phyloP scores from a whole-genome alignment of 2,113 vertebrate genomes.

The Cheirogaleus medius region DNA sequence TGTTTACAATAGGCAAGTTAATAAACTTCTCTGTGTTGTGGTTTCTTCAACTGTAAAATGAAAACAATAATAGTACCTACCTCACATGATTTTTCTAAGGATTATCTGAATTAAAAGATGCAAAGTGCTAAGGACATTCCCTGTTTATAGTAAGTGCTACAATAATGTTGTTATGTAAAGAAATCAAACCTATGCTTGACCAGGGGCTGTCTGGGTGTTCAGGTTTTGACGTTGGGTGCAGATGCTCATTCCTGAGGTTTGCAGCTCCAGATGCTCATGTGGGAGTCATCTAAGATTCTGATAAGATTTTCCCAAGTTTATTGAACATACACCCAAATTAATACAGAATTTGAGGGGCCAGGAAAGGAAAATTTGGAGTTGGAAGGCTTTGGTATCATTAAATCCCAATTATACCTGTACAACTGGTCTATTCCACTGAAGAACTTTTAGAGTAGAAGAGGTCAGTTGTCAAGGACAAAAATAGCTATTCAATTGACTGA shows the following conservation, averaged over 20 bases:
- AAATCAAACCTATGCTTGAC: background rate
- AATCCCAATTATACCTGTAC: background rate
- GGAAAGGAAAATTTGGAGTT: background rate
- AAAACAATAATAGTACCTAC: background rate
- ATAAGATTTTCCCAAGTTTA: background rate
- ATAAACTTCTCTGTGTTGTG: background rate
- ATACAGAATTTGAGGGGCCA: background rate
- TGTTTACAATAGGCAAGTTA: background rate
- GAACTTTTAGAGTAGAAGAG: background rate
- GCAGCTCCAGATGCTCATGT: background rate
- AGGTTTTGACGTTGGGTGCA: background rate
- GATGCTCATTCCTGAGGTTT: background rate
- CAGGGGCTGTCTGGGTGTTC: background rate
- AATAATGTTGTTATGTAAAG: background rate
- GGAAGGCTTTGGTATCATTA: background rate
- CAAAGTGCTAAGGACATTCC: background rate
- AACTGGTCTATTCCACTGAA: background rate
- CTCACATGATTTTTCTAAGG: background rate
- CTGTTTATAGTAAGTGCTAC: background rate
- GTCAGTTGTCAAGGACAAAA: background rate
- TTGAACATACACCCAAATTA: background rate
- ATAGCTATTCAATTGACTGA: background rate
- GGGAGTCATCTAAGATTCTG: background rate
- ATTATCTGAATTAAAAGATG: background rate
- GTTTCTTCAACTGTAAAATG: background rate